Conservation (phyloP, 2,888 invertebrate species). For the Drosophila tanythrix region DNA sequence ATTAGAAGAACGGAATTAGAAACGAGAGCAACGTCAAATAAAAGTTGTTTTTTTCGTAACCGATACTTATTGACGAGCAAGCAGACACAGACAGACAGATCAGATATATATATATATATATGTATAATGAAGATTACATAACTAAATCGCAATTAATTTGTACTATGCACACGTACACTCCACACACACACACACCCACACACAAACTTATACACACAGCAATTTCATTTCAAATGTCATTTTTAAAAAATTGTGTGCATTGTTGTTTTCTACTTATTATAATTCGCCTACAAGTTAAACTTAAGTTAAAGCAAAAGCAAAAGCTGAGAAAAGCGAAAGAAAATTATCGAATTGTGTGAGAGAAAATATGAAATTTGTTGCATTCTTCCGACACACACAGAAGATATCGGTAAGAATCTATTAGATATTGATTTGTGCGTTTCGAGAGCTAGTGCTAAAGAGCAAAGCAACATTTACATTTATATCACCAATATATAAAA, state of each 20-base stretch:
- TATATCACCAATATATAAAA: slow-evolving; percentile 50
- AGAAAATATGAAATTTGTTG: slow-evolving; percentile 38
- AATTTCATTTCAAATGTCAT: slow-evolving; percentile 71
- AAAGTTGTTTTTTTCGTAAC: slow-evolving; percentile 21
- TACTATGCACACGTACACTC: slow-evolving; percentile 32
- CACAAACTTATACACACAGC: slow-evolving; percentile 32
- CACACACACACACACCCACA: neutral
- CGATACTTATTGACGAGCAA: neutral
- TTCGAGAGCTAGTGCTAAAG: slow-evolving; percentile 40
- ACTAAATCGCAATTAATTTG: slow-evolving; percentile 39
- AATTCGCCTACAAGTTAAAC: slow-evolving; percentile 70
- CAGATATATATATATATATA: slow-evolving; percentile 20
- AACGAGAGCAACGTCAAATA: slow-evolving; percentile 9
- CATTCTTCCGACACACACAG: neutral
- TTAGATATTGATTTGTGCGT: slow-evolving; percentile 64
- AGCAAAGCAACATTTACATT: slow-evolving; percentile 38
- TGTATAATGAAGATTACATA: slow-evolving; percentile 59
- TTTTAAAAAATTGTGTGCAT: slow-evolving; percentile 61
- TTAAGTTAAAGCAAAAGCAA: slow-evolving; percentile 56
- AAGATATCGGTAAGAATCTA: slow-evolving; percentile 20
- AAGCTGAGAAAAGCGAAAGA: slow-evolving; percentile 14
- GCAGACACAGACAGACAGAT: slow-evolving; percentile 8
- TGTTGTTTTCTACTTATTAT: slow-evolving; percentile 57
- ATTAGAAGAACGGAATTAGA: slow-evolving; percentile 28
- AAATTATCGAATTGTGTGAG: slow-evolving; percentile 30